Base-by-base conservation (phyloP, 2,797 vertebrate species). In the Podarcis lilfordi region DNA sequence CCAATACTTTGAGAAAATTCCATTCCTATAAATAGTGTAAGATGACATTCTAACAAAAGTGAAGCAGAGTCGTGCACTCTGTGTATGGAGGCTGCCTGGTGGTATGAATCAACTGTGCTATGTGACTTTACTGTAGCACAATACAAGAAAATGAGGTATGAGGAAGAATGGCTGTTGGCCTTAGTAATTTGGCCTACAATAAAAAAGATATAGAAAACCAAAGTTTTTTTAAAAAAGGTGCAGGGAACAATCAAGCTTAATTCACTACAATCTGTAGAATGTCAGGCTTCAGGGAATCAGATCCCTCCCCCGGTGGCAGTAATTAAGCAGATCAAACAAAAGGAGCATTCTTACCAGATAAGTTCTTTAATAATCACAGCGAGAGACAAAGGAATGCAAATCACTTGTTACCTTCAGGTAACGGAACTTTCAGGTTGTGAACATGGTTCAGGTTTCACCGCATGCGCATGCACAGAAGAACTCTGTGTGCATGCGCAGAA, bases 11-110 rank as follows among this genome's bases (percentile, higher is more conserved):
- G 7, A 71, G n/a, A 71, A 71, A n/a, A 13, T 71, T 11, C 27
- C 13, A 71, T n/a, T 29, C 8, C n/a, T 71, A 19, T 64, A 64
- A 64, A 64, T 64, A 69, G 8, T 10, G 9, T 8, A 82, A 66
- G 64, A 82, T 66, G 21, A 11, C 8, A 27, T 32, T 86, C 15
- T 68, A 75, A 37, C 80, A 77, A 82, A 82, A n/a, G n/a, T 69
- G 72, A n/a, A 69, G n/a, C 71, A 78, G 1, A 11, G 66, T 79
- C 64, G 23, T 6, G 17, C 29, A 59, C 43, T 55, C 43, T 79
- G 27, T 68, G 45, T 88, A 85, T 85, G 82, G 80, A 89, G 59
- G 29, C 50, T 76, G 71, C 37, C 86, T 32, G 37, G 55, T 32
- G 25, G 29, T 8, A 35, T 45, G 61, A 76, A 45, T 35, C 71